A percentile compares a stretch with the other conserved stretches of the same genome.
Evolutionary conservation across 2,113 vertebrate species (phyloP).

Genomic region (Pangasianodon hypophthalmus): DNA sequence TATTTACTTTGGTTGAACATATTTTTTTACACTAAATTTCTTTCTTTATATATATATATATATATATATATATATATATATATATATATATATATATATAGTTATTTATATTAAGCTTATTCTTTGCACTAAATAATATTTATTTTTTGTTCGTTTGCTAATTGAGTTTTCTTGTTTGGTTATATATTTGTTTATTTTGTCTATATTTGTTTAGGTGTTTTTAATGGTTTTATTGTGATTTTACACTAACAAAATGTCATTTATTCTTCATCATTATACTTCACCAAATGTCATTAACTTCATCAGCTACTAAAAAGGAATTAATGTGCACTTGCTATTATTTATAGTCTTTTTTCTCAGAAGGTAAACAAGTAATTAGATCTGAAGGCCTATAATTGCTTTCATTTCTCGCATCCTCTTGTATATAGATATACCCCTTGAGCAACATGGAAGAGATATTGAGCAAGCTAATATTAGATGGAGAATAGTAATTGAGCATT

Average conservation of each 20-base stretch:
- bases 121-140: neutral
- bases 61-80: too few species aligned
- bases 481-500: constrained; percentile 6
- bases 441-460: constrained; percentile 54
- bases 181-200: neutral
- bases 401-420: constrained; percentile 69
- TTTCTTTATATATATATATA: neutral
- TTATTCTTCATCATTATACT: neutral
- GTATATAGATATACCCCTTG: constrained; percentile 44
- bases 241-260: neutral
- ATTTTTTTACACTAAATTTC: neutral
- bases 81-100: too few species aligned
- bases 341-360: constrained; percentile 60
- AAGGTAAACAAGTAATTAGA: constrained; percentile 65
- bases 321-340: constrained; percentile 56
- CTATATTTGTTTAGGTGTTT: neutral
- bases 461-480: constrained; percentile 44
- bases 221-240: neutral
- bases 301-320: constrained; percentile 47
- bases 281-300: neutral
- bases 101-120: neutral
- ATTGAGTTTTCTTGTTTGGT: neutral
- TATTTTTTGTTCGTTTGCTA: neutral
- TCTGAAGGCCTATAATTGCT: constrained; percentile 70
- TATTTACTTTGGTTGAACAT: neutral